phyloP scores from a whole-genome alignment of 2,797 vertebrate species.

The Gambelia wislizenii region DNA sequence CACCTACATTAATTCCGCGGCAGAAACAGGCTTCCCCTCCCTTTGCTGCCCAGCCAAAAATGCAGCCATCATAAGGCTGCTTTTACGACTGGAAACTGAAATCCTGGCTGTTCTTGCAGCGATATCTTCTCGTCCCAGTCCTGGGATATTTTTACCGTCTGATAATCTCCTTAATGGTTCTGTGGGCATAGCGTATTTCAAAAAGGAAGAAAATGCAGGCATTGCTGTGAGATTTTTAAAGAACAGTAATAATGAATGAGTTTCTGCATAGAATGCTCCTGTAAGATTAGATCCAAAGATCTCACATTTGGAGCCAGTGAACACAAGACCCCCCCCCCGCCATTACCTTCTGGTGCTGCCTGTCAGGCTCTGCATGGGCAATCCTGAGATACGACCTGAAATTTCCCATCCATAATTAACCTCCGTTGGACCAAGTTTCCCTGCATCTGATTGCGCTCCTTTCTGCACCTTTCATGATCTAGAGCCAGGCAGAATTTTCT shows the following conservation, averaged over 20 bases:
- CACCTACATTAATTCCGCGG: too few species aligned
- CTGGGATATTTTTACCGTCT: too few species aligned
- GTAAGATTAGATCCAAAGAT: neutral
- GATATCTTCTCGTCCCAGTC: too few species aligned
- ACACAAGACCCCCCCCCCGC: neutral
- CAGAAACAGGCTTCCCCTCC: too few species aligned
- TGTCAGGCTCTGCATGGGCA: neutral
- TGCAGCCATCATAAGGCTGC: too few species aligned
- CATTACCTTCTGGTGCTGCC: neutral
- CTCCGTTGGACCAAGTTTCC: neutral
- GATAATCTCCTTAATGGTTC: too few species aligned
- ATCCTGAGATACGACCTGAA: constrained; percentile 2
- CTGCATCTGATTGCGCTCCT: neutral
- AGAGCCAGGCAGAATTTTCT: neutral
- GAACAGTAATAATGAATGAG: neutral
- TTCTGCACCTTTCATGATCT: constrained; percentile 3
- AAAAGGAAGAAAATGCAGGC: neutral
- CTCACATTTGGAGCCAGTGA: neutral
- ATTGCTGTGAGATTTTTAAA: neutral
- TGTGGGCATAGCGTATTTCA: neutral
- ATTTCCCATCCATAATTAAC: constrained; percentile 27
- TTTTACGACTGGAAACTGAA: too few species aligned
- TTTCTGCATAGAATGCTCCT: neutral
- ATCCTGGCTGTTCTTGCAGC: too few species aligned
- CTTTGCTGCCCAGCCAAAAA: too few species aligned